phyloP scores from a whole-genome alignment of 1,140 invertebrate genomes.

The Holcopasites calliopsidis region DNA sequence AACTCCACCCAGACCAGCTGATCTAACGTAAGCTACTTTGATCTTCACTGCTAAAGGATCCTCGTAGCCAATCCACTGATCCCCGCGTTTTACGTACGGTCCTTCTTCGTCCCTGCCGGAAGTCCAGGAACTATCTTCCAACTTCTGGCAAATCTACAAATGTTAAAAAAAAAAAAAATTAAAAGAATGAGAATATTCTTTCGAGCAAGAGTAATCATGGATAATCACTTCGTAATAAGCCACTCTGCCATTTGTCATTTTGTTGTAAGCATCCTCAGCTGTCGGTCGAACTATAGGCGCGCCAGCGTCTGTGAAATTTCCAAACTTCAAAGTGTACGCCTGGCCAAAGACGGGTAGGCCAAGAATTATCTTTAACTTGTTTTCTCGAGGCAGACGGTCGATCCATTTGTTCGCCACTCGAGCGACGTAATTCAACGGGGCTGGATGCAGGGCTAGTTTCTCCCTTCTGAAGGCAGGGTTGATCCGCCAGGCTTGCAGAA shows the following conservation, averaged over 20 bases:
- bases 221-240: constrained; percentile 82
- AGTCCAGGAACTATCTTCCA: constrained; percentile 82
- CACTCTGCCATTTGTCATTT: constrained; percentile 82
- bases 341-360: constrained; percentile 84
- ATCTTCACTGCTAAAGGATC: constrained; percentile 83
- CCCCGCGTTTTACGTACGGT: constrained; percentile 86
- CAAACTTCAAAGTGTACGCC: constrained; percentile 80
- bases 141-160: constrained; percentile 85
- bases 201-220: background rate
- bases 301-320: constrained; percentile 73
- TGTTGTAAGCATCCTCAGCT: constrained; percentile 83
- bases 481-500: constrained; percentile 74
- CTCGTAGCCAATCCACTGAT: constrained; percentile 93
- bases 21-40: constrained; percentile 85
- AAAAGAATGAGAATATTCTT: background rate
- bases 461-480: constrained; percentile 47
- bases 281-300: constrained; percentile 77
- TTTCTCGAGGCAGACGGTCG: constrained; percentile 74
- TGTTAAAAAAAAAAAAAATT: constrained; percentile 70
- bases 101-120: constrained; percentile 84
- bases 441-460: constrained; percentile 64
- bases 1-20: constrained; percentile 83
- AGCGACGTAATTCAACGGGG: constrained; percentile 62
- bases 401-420: constrained; percentile 63
- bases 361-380: constrained; percentile 81